Evolutionary conservation across 2,797 vertebrate species (phyloP).

Genomic region (Perdix hodgsoniae): DNA sequence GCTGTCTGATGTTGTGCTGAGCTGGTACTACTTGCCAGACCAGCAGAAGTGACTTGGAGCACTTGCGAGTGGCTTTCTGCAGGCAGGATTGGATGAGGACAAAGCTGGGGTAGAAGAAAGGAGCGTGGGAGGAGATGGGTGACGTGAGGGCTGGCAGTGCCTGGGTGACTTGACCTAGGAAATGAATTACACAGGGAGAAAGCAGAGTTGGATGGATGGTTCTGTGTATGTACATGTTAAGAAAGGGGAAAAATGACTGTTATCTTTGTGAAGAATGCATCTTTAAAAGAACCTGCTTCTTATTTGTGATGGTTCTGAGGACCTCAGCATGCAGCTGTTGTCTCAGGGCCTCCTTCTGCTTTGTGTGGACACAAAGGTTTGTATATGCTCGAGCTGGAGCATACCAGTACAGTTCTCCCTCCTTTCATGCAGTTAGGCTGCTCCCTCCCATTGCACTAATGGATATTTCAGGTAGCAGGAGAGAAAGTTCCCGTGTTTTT

Average conservation of each 20-base stretch:
- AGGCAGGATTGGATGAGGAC: neutral
- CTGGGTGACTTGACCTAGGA: neutral
- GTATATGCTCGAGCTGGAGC: neutral
- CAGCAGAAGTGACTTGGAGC: neutral
- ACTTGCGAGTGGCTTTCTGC: neutral
- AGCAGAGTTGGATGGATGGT: neutral
- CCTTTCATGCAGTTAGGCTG: neutral
- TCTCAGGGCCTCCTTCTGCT: neutral
- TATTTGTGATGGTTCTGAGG: neutral
- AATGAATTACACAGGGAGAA: neutral
- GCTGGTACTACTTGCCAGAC: neutral
- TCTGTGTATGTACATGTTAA: fast-evolving
- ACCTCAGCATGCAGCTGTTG: neutral
- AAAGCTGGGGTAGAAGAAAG: neutral
- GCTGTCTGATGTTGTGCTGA: neutral
- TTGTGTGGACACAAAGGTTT: neutral
- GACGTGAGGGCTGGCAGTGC: neutral
- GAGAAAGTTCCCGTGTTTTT: neutral
- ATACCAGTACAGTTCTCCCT: no score
- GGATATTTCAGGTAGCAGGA: neutral
- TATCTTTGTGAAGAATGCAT: neutral
- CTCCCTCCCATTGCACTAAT: neutral
- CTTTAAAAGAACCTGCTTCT: neutral
- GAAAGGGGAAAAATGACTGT: neutral
- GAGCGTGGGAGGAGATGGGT: neutral